Conservation (phyloP, 2,888 invertebrate species). For the Cephus rjabovi region DNA sequence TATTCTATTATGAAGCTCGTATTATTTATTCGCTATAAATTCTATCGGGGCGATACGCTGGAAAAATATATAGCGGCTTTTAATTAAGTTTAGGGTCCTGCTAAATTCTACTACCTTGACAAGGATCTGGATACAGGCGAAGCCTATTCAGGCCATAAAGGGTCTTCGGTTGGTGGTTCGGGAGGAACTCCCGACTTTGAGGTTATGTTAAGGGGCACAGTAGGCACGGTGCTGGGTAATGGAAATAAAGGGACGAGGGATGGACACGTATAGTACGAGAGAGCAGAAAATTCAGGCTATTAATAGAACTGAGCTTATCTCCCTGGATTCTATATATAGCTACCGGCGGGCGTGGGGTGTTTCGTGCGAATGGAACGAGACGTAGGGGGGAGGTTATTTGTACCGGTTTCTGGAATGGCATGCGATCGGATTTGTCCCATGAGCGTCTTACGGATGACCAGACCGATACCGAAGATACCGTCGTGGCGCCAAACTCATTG, state of each 20-base stretch:
- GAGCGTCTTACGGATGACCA: constrained; percentile 1
- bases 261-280: neutral
- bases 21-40: neutral
- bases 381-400: constrained; percentile 35
- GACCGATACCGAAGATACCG: neutral
- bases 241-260: neutral
- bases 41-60: neutral
- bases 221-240: neutral
- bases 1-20: neutral
- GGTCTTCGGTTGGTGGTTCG: neutral
- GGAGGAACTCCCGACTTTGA: neutral
- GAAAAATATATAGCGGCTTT: neutral
- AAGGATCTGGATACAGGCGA: neutral
- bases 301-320: constrained; percentile 52
- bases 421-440: constrained; percentile 17
- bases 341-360: constrained; percentile 29
- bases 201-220: neutral
- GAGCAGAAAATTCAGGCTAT: constrained; percentile 30
- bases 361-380: constrained; percentile 22
- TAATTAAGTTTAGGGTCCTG: neutral
- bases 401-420: constrained; percentile 57
- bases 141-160: neutral
- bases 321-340: constrained; percentile 50
- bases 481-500: constrained; percentile 48
- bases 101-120: neutral